A percentile compares a stretch with the other conserved stretches of the same genome.
phyloP scores from a whole-genome alignment of 2,113 vertebrate species.

The Gila orcuttii region DNA sequence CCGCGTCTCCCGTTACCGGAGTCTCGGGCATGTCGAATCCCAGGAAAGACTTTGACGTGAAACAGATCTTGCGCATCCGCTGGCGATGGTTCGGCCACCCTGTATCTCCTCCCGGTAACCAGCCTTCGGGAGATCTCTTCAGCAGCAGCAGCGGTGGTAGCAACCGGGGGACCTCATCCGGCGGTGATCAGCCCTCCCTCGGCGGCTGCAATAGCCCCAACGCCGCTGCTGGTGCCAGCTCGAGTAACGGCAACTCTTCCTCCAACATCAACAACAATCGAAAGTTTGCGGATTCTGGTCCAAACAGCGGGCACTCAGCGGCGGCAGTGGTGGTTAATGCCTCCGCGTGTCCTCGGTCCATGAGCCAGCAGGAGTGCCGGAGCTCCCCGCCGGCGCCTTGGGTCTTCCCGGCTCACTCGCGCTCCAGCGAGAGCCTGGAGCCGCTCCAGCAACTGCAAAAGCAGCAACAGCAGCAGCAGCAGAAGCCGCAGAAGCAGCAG shows the following conservation, averaged over 20 bases:
- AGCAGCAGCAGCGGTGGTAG: slow-evolving; percentile 66
- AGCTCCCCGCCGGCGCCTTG: slow-evolving; percentile 84
- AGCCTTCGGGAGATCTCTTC: slow-evolving; percentile 82
- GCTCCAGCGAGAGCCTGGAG: slow-evolving; percentile 68
- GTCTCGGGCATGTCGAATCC: slow-evolving; percentile 90
- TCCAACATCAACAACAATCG: slow-evolving; percentile 74
- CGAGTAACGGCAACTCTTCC: slow-evolving; percentile 72
- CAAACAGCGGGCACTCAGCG: slow-evolving; percentile 78
- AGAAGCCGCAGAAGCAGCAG: neutral
- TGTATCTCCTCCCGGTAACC: slow-evolving; percentile 79
- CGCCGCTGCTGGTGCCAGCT: slow-evolving; percentile 58
- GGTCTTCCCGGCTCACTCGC: slow-evolving; percentile 84
- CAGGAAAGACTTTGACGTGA: slow-evolving; percentile 98
- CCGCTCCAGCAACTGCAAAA: slow-evolving; percentile 52
- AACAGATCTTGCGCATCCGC: slow-evolving; percentile 97
- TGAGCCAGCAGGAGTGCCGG: slow-evolving; percentile 89
- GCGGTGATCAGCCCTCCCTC: slow-evolving; percentile 72
- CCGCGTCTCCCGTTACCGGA: slow-evolving; percentile 72
- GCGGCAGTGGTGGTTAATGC: slow-evolving; percentile 57
- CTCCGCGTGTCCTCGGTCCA: slow-evolving; percentile 77
- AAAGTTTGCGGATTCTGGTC: slow-evolving; percentile 77
- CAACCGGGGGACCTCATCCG: slow-evolving; percentile 60
- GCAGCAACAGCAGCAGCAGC: neutral
- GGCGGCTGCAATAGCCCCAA: slow-evolving; percentile 67
- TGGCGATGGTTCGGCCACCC: slow-evolving; percentile 98